Base-by-base conservation (phyloP, 2,113 vertebrate genomes). In the Alethe castanea region DNA sequence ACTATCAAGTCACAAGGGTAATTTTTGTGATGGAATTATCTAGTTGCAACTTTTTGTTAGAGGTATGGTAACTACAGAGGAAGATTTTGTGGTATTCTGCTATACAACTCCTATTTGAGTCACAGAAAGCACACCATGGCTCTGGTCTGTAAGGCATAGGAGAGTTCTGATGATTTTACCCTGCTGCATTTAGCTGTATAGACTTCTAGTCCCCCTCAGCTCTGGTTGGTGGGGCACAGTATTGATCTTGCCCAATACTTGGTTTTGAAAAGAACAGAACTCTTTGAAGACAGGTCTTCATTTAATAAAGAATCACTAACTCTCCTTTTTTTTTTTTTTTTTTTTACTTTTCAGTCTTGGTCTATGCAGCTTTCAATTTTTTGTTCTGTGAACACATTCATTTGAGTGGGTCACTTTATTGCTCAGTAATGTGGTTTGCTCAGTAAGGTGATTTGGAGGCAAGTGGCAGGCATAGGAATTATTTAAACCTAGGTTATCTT, bases 281-380 rank as follows among this genome's bases (percentile, higher is more conserved):
- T 72, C 40, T 60, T 31, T 45, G 33, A 87, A 71, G 25, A 59
- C 20, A 38, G 5, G 0, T 33, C 17, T 71, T 85, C 3, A 47
- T 85, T 35, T 42, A 54, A 64, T 45, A 64, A 81, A 35, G 53
- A 65, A 40, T 48, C 9, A 1, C 8, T 71, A 65, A 50, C 3
- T 1, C 5, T 6, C 6, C 9, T 2, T 7, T 5, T 6, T 36
- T 35, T 25, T 20, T 36, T 35, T 25, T 20, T 7, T 12, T 7
- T 8, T 38, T 38, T 23, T 19, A 14, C 2, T 38, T 35, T 54
- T 72, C 44, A 16, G 12, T 29, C 33, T 29, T 19, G 44, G 8
- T 52, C 45, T 16, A 65, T 3, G 18, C 50, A 78, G 15, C 7
- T 93, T 83, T 72, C 47, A n/a, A 62, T 4, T 44, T 79, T 91